phyloP scores from a whole-genome alignment of 2,797 vertebrate species.

The Orestias chungarensis region DNA sequence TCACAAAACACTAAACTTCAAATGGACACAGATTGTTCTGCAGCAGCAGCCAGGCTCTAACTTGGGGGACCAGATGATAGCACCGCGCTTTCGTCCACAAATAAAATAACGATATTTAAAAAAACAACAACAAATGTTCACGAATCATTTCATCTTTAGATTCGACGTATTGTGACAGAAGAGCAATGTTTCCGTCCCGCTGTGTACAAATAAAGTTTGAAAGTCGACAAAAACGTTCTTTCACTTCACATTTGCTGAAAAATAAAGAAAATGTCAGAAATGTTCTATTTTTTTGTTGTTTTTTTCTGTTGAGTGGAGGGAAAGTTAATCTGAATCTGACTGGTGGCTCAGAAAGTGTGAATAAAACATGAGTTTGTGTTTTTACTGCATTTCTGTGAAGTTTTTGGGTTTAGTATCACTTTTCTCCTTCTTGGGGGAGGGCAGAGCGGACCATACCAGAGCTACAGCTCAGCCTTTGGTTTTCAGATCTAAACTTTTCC shows the following conservation, averaged over 20 bases:
- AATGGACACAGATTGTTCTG: constrained; percentile 61
- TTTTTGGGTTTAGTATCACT: constrained; percentile 68
- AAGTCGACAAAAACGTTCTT: constrained; percentile 7
- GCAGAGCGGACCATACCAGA: constrained; percentile 72
- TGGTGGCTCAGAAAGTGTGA: constrained; percentile 24
- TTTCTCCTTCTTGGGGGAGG: constrained; percentile 79
- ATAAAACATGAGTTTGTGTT: constrained; percentile 49
- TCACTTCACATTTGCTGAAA: constrained; percentile 27
- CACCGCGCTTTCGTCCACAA: constrained; percentile 57
- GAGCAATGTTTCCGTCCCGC: constrained; percentile 17
- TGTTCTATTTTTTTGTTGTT: constrained; percentile 26
- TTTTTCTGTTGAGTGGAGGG: constrained; percentile 24
- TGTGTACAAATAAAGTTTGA: constrained; percentile 18
- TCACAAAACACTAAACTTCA: constrained; percentile 64
- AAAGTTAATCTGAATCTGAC: constrained; percentile 16
- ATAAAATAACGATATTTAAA: constrained; percentile 46
- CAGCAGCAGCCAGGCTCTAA: constrained; percentile 28
- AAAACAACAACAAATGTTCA: too few relatives aligned
- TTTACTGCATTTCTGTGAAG: constrained; percentile 59
- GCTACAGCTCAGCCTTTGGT: constrained; percentile 54
- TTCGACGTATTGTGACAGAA: constrained; percentile 73
- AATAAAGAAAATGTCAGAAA: constrained; percentile 15
- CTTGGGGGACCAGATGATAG: constrained; percentile 64
- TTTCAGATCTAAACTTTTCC: constrained; percentile 48
- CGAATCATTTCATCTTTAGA: constrained; percentile 80